Percentiles rank a stretch among this genome's conserved stretches.
These are phyloP conservation scores for Gobio gobio DNA, from an alignment of 2,113 vertebrate species.

Conservation along the genomic window DNA sequence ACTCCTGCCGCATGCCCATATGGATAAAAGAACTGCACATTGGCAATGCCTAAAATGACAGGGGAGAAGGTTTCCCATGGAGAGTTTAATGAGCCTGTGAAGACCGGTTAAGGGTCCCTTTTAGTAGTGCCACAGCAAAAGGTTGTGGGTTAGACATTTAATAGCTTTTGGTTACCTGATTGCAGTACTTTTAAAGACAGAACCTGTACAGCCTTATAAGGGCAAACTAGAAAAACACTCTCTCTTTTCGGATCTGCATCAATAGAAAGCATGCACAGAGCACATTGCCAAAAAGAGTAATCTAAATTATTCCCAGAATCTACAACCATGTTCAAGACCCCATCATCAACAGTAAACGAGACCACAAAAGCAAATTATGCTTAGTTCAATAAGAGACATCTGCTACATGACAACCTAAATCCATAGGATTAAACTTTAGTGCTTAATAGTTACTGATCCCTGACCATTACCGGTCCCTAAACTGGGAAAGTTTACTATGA, in stretches of 20 bases:
- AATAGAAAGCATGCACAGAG: constrained; percentile 17
- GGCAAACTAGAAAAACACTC: constrained; percentile 35
- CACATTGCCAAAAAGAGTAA: constrained; percentile 50
- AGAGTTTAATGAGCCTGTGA: constrained; percentile 10
- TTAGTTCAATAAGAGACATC: neutral
- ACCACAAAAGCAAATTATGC: constrained; percentile 35
- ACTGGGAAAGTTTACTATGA: neutral
- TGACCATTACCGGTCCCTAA: neutral
- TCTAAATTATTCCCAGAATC: constrained; percentile 59
- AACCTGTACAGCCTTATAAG: constrained; percentile 51
- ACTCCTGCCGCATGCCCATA: neutral
- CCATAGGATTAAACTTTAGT: neutral
- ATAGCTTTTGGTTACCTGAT: constrained; percentile 23
- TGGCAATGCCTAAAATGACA: neutral
- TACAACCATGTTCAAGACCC: constrained; percentile 32
- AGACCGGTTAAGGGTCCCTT: neutral
- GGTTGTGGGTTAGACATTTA: constrained; percentile 15
- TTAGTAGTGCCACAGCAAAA: neutral
- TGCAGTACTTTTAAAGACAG: neutral
- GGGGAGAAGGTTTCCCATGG: neutral
- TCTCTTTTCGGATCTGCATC: constrained; percentile 15
- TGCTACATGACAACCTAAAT: neutral
- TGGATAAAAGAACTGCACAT: neutral
- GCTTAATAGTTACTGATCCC: neutral
- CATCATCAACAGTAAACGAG: constrained; percentile 24